Conservation (phyloP, 2,113 vertebrate species). For the Notarius quadriscutis region DNA sequence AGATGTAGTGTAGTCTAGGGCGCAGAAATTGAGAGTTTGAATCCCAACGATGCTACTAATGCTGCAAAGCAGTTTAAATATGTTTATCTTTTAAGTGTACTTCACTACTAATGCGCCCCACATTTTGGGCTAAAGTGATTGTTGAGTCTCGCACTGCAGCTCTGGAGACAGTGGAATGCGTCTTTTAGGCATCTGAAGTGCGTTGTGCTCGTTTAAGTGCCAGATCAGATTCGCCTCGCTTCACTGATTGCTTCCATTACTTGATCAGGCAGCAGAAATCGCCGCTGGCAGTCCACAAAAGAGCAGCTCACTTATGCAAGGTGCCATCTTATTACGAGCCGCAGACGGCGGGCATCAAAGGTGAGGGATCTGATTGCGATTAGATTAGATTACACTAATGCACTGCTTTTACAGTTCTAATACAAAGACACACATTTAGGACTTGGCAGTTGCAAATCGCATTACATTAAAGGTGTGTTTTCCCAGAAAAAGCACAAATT, state of each 20-base stretch:
- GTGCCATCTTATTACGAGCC: neutral
- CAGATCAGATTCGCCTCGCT: constrained; percentile 27
- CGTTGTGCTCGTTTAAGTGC: constrained; percentile 2
- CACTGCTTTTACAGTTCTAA: constrained; percentile 5
- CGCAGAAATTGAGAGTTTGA: neutral
- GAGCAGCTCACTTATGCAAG: constrained; percentile 29
- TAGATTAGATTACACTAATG: constrained; percentile 35
- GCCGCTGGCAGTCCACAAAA: neutral
- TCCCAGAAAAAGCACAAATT: neutral
- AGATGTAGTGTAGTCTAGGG: neutral
- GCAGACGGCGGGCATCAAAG: constrained; percentile 7
- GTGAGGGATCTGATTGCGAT: constrained; percentile 16
- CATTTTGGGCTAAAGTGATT: constrained; percentile 13
- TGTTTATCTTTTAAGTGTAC: neutral
- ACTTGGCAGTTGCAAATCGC: neutral
- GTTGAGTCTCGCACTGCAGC: constrained; percentile 15
- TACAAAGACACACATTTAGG: constrained; percentile 15
- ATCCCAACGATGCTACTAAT: neutral
- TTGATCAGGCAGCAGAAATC: constrained; percentile 22
- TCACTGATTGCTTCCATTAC: constrained; percentile 37
- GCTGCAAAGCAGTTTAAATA: neutral
- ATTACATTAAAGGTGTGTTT: constrained; percentile 20
- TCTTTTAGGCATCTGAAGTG: constrained; percentile 19
- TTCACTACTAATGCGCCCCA: neutral
- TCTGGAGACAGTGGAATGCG: constrained; percentile 4